phyloP scores from a whole-genome alignment of 2,888 invertebrate genomes.

The Sinopyrophorus schimmeli region DNA sequence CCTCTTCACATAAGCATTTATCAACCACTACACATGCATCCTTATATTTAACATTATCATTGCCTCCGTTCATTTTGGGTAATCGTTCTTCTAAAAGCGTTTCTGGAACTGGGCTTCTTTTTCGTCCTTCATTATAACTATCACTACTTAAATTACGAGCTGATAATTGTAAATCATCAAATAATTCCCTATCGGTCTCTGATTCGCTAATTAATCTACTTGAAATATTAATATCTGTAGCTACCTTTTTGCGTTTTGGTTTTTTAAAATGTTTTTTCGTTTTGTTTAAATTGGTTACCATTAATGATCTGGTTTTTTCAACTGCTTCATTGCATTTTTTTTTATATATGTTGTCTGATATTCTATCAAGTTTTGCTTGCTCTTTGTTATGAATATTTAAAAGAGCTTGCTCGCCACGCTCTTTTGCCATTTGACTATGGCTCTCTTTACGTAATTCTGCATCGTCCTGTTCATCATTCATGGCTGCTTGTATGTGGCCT shows the following conservation, averaged over 20 bases:
- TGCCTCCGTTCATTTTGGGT: no score
- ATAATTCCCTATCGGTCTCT: conserved; percentile 14
- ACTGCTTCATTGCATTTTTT: conserved; percentile 52
- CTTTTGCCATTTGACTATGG: conserved; percentile 47
- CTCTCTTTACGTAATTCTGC: conserved; percentile 35
- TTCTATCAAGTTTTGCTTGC: no score
- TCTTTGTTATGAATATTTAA: conserved; percentile 49
- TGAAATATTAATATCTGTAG: conserved; percentile 30
- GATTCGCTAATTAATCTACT: conserved; percentile 13
- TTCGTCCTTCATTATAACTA: conserved; percentile 12
- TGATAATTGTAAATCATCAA: conserved; percentile 10
- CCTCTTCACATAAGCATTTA: not conserved
- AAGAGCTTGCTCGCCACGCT: conserved; percentile 53
- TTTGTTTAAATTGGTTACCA: conserved; percentile 48
- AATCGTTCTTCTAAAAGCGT: not conserved
- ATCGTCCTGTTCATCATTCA: conserved; percentile 48
- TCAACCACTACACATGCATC: no score
- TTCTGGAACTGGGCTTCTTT: not conserved
- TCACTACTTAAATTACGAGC: conserved; percentile 25
- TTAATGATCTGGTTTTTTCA: conserved; percentile 55
- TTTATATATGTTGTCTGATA: conserved; percentile 42
- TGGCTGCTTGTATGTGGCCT: conserved; percentile 56
- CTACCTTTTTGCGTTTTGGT: conserved; percentile 25
- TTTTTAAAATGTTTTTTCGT: conserved; percentile 28
- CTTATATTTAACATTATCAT: no score